A percentile compares a stretch with the other conserved stretches of the same genome.
Conservation (phyloP, 2,797 vertebrate species). For the Urocyon cinereoargenteus region DNA sequence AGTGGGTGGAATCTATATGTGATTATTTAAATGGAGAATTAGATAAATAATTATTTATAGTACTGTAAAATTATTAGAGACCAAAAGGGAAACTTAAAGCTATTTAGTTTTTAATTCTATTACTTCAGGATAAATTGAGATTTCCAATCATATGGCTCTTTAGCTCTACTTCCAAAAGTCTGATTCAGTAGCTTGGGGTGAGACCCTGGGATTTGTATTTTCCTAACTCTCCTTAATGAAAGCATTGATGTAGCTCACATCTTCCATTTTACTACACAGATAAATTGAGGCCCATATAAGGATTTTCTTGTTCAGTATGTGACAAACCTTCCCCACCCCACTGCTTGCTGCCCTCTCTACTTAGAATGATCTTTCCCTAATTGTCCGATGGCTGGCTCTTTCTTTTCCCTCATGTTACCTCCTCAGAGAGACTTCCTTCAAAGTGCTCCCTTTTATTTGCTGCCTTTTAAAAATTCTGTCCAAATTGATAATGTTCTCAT, state of each 20-base stretch:
- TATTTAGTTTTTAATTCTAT: background rate
- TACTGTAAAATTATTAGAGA: background rate
- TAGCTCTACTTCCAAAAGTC: background rate
- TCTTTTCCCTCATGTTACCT: background rate
- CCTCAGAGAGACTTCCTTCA: background rate
- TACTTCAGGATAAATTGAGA: background rate
- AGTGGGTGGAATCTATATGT: background rate
- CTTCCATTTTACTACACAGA: background rate
- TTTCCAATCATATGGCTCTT: background rate
- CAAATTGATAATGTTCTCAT: background rate
- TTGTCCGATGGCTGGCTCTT: background rate
- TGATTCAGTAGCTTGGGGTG: background rate
- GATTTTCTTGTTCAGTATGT: background rate
- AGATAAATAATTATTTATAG: background rate
- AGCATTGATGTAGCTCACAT: background rate
- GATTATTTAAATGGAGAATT: constrained; percentile 20
- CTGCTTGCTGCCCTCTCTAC: background rate
- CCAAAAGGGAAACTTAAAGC: background rate
- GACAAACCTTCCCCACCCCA: background rate
- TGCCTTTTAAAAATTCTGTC: background rate
- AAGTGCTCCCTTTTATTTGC: background rate
- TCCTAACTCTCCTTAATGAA: background rate
- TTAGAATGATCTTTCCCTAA: background rate
- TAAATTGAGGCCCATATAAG: background rate
- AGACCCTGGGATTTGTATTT: background rate